Evolutionary conservation across 53 echinoderm and acorn worm genomes (phyloP), one percentile per base, ranked within the genome.

Genomic region (Holothuria scabra): DNA sequence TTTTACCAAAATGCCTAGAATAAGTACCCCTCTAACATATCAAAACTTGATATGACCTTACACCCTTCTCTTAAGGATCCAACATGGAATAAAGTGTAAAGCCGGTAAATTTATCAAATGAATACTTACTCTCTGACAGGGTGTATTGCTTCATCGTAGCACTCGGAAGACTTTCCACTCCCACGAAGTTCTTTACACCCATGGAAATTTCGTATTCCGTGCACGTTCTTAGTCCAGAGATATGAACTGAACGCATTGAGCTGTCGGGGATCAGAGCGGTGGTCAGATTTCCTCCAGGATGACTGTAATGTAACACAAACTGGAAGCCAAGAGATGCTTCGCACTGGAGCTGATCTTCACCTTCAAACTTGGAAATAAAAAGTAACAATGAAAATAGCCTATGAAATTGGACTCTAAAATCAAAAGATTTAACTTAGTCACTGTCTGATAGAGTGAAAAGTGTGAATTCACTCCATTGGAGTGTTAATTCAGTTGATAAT

Each of bases 301-400:
- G 26, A 22, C 12, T n/a, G 23, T 72, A 72, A 38, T 72, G 72
- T 46, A 72, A 23, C 16, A 46, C 1, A 18, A 72, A 72, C 8
- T 24, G 22, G 10, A 72, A 72, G 22, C 72, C 72, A 3, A 72
- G 72, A 18, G 72, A 38, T 1, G 14, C 46, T 1, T 44, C 46
- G 2, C 72, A 72, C 44, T 72, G 44, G 12, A 72, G 48, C 21
- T 26, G 20, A 26, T 48, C 48, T 37, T 44, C 13, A 22, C 48
- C 72, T 72, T 72, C 46, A 72, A 72, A 72, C 72, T 72, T 44
- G 11, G 46, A 34, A 44, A 72, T 34, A 34, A 29, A 28, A 65
- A 65, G 4, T 18, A 52, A 52, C 14, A 52, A 52, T 16, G 14
- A 8, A 16, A 52, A 52, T 18, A 16, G 2, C 16, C 1, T 16